Evolutionary conservation across 2,888 invertebrate species (phyloP).

Genomic region (Oscheius sp.): DNA sequence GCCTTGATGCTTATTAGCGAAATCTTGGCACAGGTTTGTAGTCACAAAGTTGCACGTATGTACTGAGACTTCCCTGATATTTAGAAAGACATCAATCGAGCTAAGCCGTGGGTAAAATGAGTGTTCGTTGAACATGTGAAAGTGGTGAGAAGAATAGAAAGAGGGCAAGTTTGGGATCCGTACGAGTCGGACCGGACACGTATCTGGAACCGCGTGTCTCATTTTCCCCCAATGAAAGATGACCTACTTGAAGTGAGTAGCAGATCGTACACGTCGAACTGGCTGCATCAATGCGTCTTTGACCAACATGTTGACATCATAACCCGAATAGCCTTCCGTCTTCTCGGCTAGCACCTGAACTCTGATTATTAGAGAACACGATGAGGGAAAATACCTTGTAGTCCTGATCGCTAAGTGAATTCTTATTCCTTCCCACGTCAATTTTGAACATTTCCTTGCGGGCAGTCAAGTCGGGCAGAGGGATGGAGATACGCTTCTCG

Average conservation of each 20-base stretch:
- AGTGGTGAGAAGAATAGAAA: no score
- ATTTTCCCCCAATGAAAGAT: neutral
- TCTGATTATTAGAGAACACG: neutral
- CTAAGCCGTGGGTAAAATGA: conserved; percentile 80
- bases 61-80: no score
- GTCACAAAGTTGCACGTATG: no score
- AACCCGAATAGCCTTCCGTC: conserved; percentile 87
- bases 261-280: conserved; percentile 86
- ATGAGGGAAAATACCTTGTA: conserved; percentile 77
- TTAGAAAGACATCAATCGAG: conserved; percentile 78
- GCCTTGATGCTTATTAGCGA: no score
- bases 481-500: conserved; percentile 98
- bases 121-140: no score
- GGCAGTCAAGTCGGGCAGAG: conserved; percentile 93
- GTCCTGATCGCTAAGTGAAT: conserved; percentile 85
- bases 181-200: conserved; percentile 87
- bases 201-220: conserved; percentile 54
- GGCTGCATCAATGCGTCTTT: conserved; percentile 97
- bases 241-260: conserved; percentile 87
- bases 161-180: conserved; percentile 85
- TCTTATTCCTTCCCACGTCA: conserved; percentile 90
- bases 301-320: conserved; percentile 85
- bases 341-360: conserved; percentile 59
- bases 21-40: no score
- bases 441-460: conserved; percentile 93